Percentiles rank a stretch among this genome's conserved stretches.
Conservation (phyloP, 2,888 invertebrate genomes). For the Agapostemon virescens region DNA sequence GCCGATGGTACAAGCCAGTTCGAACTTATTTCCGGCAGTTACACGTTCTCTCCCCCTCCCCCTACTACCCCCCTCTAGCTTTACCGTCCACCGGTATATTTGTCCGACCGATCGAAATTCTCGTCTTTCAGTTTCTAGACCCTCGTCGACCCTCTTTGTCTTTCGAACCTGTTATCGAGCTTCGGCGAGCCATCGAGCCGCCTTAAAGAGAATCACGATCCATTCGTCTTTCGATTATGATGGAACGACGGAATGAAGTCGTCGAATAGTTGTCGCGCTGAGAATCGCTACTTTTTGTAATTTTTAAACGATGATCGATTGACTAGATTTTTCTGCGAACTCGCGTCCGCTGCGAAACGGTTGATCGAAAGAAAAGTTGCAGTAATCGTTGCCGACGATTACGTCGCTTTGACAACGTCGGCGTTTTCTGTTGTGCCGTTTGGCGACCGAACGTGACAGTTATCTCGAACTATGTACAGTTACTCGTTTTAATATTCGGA, state of each 20-base stretch:
- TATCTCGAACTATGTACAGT: not conserved
- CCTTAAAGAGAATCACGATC: slow-evolving; percentile 13
- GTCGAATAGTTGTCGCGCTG: slow-evolving; percentile 1
- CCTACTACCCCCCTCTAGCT: not conserved
- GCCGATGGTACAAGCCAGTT: slow-evolving; percentile 68
- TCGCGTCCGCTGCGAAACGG: not conserved
- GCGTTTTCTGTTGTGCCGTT: not conserved
- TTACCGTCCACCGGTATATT: slow-evolving; percentile 35
- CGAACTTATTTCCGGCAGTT: slow-evolving; percentile 66
- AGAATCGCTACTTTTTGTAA: not conserved
- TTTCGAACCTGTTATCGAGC: slow-evolving; percentile 37
- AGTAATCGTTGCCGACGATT: not conserved
- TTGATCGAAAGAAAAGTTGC: not conserved
- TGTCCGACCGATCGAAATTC: slow-evolving; percentile 48
- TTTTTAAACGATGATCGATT: not conserved
- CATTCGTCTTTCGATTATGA: not conserved
- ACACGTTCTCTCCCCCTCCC: slow-evolving; percentile 42
- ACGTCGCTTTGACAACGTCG: not conserved
- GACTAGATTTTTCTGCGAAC: not conserved
- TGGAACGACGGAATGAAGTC: slow-evolving; percentile 9
- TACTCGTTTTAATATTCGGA: no score
- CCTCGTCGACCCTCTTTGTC: slow-evolving; percentile 47
- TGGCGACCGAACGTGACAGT: not conserved
- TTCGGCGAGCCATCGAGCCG: slow-evolving; percentile 19
- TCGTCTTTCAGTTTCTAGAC: slow-evolving; percentile 45